These are phyloP conservation scores for Muscicapa adusta DNA, from an alignment of 2,113 vertebrate species.

Conservation along the genomic window DNA sequence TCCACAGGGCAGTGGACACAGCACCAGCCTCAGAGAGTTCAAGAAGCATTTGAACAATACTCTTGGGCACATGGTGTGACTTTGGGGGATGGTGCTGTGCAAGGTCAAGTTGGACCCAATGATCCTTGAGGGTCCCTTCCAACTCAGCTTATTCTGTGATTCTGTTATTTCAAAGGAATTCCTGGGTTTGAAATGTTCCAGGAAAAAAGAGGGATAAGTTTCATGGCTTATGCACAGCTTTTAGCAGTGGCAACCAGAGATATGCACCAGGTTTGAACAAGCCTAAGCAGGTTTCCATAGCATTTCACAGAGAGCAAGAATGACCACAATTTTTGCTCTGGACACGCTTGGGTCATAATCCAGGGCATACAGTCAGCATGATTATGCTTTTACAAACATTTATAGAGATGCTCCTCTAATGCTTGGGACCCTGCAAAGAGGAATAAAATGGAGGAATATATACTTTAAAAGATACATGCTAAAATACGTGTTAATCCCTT, in stretches of 20 bases:
- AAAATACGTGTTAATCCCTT: not conserved
- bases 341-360: not conserved
- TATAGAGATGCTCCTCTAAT: not conserved
- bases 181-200: not conserved
- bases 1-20: not conserved
- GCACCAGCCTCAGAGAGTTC: not conserved
- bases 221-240: not conserved
- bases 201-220: not conserved
- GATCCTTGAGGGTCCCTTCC: not conserved
- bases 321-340: rapidly evolving
- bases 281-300: not conserved
- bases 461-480: not conserved
- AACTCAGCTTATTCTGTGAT: not conserved
- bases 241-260: not conserved
- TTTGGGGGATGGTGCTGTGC: not conserved
- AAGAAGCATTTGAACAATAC: not conserved
- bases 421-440: not conserved
- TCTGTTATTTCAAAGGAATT: not conserved
- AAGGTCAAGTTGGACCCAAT: not conserved
- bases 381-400: not conserved
- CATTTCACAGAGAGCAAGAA: not conserved
- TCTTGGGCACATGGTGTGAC: not conserved
- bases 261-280: not conserved
- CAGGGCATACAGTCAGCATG: not conserved
- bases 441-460: not conserved